These are phyloP conservation scores for Atractosteus spatula DNA, from an alignment of 2,113 vertebrate species.

Conservation along the genomic window DNA sequence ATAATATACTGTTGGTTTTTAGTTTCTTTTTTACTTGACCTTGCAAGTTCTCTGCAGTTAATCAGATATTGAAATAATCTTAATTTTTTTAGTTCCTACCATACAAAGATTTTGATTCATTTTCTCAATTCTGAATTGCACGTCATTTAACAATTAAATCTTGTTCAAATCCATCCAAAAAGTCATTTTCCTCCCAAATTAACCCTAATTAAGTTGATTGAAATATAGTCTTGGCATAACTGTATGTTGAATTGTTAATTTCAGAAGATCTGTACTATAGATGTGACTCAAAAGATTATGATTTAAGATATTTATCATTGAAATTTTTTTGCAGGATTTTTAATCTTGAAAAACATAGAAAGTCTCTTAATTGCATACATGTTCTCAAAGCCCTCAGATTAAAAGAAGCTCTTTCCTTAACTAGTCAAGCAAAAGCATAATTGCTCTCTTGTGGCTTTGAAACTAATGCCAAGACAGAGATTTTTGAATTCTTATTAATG, in stretches of 20 bases:
- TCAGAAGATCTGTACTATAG: slow-evolving; percentile 38
- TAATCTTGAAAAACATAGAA: slow-evolving; percentile 73
- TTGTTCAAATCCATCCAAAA: slow-evolving; percentile 53
- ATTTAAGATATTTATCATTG: too few species aligned
- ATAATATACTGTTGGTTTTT: too few species aligned
- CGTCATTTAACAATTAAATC: slow-evolving; percentile 21
- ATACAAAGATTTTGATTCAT: too few species aligned
- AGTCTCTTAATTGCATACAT: slow-evolving; percentile 68
- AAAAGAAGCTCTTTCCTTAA: slow-evolving; percentile 60
- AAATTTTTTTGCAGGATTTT: slow-evolving; percentile 52
- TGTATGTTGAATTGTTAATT: slow-evolving; percentile 44
- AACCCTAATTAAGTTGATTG: slow-evolving; percentile 43
- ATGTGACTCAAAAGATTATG: too few species aligned
- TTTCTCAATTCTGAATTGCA: too few species aligned
- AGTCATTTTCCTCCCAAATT: slow-evolving; percentile 43
- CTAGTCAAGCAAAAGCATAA: slow-evolving; percentile 68
- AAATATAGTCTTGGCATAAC: slow-evolving; percentile 58
- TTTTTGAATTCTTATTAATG: slow-evolving; percentile 68
- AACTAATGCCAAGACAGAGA: slow-evolving; percentile 61
- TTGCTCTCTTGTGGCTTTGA: slow-evolving; percentile 74
- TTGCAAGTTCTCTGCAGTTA: too few species aligned
- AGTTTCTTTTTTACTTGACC: too few species aligned
- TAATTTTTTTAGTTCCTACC: too few species aligned
- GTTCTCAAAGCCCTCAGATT: slow-evolving; percentile 63
- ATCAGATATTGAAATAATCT: too few species aligned